Evolutionary conservation across 2,888 invertebrate genomes (phyloP), one percentile per base, ranked within the genome.

Genomic region (Portevinia maculata): DNA sequence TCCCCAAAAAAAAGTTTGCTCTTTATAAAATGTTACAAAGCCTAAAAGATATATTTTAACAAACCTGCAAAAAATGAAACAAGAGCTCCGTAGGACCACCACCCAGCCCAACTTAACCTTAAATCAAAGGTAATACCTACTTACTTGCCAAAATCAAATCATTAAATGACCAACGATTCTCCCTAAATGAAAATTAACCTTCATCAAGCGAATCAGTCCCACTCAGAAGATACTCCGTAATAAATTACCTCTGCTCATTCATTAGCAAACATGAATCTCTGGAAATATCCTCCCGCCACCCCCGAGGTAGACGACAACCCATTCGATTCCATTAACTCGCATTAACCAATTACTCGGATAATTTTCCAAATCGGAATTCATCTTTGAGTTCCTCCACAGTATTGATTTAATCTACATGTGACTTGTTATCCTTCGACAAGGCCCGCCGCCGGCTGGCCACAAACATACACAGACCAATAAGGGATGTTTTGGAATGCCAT

Each of bases 271-370:
- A 28, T 4, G 53, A 69, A 44, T 64, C 75, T 52, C 75, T 8
- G 50, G 44, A 44, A 37, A 52, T 44, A 69, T 32, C 57, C 30
- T 28, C 57, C 11, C 44, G 21, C 30, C 41, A 9, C 28, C 55
- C 52, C 74, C 44, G 32, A 32, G 53, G 30, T 19, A 48, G n/a
- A 7, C 15, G 13, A 3, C 7, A 13, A 52, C 64, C 71, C 60
- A 83, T 55, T 78, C 71, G 62, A 83, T 62, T 73, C 78, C 83
- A 83, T 83, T 78, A 78, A 73, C 83, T 78, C 71, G 67, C 83
- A 83, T 83, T 83, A 83, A 78, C 83, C 78, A 83, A 78, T 83
- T 83, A 78, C 83, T 78, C 62, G 57, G 71, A 83, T 83, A 73
- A 83, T 78, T 81, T 70, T 73, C 83, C 55, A 41, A 83, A 78